These are phyloP conservation scores for Halcyon senegalensis DNA, from an alignment of 2,113 vertebrate species.

Conservation along the genomic window DNA sequence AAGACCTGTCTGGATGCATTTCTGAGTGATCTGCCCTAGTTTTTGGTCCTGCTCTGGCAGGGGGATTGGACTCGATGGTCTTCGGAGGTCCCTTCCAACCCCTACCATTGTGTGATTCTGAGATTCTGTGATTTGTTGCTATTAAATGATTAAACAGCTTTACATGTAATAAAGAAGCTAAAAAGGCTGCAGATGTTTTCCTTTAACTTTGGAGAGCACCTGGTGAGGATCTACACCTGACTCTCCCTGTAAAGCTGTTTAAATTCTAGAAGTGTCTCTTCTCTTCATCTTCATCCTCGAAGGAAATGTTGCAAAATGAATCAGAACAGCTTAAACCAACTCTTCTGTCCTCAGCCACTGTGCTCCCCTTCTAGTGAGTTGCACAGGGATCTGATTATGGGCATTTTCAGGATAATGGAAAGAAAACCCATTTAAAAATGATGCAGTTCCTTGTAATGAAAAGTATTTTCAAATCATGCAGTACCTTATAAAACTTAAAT, in stretches of 20 bases:
- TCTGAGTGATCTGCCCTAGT: no score
- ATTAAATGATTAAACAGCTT: background rate
- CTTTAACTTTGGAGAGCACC: background rate
- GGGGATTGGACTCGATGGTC: no score
- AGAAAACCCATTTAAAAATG: background rate
- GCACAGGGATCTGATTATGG: rapidly evolving
- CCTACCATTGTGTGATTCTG: no score
- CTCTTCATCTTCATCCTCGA: background rate
- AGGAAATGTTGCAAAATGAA: background rate
- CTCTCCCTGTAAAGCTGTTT: background rate
- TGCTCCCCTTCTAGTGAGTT: rapidly evolving
- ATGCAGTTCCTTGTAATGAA: background rate
- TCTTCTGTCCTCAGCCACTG: background rate
- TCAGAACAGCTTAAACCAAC: background rate
- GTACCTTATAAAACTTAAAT: background rate
- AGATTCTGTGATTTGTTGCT: background rate
- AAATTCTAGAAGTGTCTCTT: background rate
- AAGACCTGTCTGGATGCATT: no score
- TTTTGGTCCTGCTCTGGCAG: no score
- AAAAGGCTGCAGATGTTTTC: background rate
- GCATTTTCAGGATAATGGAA: background rate
- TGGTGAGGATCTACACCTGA: background rate
- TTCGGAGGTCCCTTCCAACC: no score
- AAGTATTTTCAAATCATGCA: background rate
- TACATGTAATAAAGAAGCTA: background rate